These are phyloP conservation scores for Spialia ferax DNA, from an alignment of 2,888 invertebrate species.

Conservation along the genomic window DNA sequence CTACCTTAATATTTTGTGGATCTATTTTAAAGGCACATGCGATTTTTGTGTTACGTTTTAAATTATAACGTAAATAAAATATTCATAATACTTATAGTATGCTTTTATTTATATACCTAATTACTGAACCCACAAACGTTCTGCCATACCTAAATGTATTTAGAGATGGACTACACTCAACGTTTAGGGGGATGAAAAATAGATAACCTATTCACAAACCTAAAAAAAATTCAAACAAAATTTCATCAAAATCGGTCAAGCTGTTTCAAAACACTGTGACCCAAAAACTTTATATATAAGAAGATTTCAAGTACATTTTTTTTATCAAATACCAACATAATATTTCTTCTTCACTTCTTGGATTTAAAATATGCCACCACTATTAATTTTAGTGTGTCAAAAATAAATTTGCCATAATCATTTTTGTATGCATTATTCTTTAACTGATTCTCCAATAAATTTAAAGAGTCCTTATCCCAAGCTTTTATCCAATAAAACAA, in stretches of 20 bases:
- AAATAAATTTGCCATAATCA: conserved; percentile 72
- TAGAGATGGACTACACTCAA: no score
- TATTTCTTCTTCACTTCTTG: neutral
- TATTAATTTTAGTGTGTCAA: conserved; percentile 72
- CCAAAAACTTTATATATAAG: no score
- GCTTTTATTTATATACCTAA: conserved; percentile 37
- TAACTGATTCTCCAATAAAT: conserved; percentile 73
- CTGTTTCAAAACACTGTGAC: no score
- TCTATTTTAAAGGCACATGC: conserved; percentile 1
- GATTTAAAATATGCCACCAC: conserved; percentile 53
- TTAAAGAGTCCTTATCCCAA: conserved; percentile 75
- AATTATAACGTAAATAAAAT: conserved; percentile 45
- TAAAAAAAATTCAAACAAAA: no score
- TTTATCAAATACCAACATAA: no score
- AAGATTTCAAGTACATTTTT: no score
- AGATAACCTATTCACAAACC: no score
- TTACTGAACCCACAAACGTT: no score
- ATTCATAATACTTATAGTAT: conserved; percentile 29
- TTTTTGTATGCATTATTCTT: conserved; percentile 62
- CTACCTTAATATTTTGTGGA: neutral
- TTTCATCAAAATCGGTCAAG: no score
- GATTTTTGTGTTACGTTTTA: conserved; percentile 45
- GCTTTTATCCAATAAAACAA: conserved; percentile 82
- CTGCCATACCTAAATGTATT: no score
- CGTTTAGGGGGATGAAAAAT: no score